These are phyloP conservation scores for Lepus americanus DNA, from an alignment of 2,113 vertebrate species.

Conservation along the genomic window DNA sequence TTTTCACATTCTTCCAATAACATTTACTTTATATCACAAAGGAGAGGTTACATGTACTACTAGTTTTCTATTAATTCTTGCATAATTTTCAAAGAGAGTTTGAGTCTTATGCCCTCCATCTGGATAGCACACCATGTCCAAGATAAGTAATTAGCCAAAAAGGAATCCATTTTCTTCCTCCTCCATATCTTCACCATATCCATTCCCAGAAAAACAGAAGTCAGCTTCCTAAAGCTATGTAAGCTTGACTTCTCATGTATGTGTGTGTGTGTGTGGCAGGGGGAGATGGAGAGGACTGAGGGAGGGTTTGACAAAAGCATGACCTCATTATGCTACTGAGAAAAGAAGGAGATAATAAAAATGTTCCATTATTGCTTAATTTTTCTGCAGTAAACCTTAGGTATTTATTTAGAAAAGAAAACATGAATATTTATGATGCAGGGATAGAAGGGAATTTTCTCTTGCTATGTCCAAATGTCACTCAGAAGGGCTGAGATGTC, in stretches of 20 bases:
- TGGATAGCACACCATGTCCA: not conserved
- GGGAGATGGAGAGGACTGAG: not conserved
- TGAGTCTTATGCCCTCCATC: not conserved
- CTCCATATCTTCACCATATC: not conserved
- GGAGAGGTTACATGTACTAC: not conserved
- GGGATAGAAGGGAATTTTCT: not conserved
- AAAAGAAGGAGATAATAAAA: not conserved
- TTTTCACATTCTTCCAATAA: no score
- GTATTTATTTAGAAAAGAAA: slow-evolving; percentile 33
- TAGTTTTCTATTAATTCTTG: not conserved
- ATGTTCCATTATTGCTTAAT: not conserved
- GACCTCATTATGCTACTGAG: not conserved
- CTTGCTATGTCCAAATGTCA: not conserved
- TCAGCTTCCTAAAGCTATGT: not conserved
- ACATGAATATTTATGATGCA: not conserved
- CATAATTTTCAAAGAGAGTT: not conserved
- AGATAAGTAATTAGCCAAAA: not conserved
- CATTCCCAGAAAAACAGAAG: not conserved
- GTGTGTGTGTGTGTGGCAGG: not conserved
- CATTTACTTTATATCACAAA: not conserved
- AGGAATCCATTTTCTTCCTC: not conserved
- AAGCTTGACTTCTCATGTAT: not conserved
- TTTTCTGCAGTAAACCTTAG: not conserved
- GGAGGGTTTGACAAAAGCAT: not conserved
- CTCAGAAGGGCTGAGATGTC: not conserved